phyloP scores from a whole-genome alignment of 2,113 vertebrate species.

The Macaca mulatta region DNA sequence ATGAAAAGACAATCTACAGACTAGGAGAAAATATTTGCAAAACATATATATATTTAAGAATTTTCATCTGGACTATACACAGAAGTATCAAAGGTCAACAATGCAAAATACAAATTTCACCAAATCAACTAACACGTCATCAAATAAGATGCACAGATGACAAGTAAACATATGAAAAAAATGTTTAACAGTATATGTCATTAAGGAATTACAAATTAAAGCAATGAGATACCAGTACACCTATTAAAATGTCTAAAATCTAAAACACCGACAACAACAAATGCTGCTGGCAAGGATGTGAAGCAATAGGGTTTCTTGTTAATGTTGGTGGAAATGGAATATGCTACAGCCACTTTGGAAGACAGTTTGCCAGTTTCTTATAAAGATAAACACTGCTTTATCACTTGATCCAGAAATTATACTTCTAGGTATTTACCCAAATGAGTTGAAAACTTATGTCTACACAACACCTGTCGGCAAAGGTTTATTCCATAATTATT shows the following conservation, averaged over 20 bases:
- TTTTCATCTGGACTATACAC: not conserved
- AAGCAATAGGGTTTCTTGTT: not conserved
- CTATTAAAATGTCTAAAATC: not conserved
- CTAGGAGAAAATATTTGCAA: not conserved
- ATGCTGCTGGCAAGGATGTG: not conserved
- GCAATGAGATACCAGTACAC: not conserved
- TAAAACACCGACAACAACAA: not conserved
- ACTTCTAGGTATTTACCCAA: not conserved
- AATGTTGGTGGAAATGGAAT: not conserved
- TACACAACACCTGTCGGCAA: not conserved
- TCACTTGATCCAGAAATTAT: not conserved
- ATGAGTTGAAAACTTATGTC: not conserved
- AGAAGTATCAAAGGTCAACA: not conserved
- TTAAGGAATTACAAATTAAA: not conserved
- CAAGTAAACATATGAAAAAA: not conserved
- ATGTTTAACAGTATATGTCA: not conserved
- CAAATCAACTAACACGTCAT: not conserved
- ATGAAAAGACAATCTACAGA: not conserved
- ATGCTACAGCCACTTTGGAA: not conserved
- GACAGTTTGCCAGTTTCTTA: not conserved
- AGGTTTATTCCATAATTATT: not conserved
- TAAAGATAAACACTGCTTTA: not conserved
- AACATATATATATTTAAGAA: not conserved
- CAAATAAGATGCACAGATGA: not conserved
- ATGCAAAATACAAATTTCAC: not conserved